Evolutionary conservation across 2,113 vertebrate species (phyloP).

Genomic region (Crotophaga sulcirostris): DNA sequence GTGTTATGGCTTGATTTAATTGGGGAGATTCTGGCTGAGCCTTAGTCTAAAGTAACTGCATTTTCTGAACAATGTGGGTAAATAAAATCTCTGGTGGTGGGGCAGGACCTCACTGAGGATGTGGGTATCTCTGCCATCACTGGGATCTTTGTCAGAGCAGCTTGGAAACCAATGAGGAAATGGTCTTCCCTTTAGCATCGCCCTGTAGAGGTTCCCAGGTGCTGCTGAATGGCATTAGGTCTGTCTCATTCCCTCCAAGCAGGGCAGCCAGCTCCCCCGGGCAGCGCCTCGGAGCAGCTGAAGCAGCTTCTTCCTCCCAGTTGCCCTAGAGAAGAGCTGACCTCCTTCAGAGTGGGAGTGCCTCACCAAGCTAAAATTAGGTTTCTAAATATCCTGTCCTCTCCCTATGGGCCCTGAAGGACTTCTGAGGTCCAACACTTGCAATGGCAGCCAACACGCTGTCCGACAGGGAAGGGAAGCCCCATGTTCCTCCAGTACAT

Average conservation of each 20-base stretch:
- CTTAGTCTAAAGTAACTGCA: too few relatives aligned
- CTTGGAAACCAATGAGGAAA: background rate
- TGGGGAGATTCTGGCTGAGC: too few relatives aligned
- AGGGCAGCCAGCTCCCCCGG: background rate
- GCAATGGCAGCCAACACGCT: background rate
- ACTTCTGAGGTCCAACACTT: background rate
- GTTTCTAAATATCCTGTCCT: background rate
- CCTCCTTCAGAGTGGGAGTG: background rate
- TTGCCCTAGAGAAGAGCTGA: background rate
- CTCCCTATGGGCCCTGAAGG: background rate
- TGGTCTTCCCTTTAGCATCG: background rate
- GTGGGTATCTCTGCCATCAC: background rate
- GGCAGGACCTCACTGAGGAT: accelerated
- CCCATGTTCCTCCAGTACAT: accelerated
- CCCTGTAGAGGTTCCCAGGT: background rate
- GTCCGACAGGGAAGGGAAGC: background rate
- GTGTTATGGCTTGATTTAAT: too few relatives aligned
- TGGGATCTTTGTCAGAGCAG: background rate
- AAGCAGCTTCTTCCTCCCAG: background rate
- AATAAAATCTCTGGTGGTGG: background rate
- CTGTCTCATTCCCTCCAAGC: accelerated
- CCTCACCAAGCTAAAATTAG: background rate
- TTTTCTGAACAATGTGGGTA: too few relatives aligned
- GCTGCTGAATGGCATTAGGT: background rate
- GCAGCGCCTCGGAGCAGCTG: background rate